A percentile compares a stretch with the other conserved stretches of the same genome.
Evolutionary conservation across 2,888 invertebrate species (phyloP).

Genomic region (Ceriagrion tenellum): DNA sequence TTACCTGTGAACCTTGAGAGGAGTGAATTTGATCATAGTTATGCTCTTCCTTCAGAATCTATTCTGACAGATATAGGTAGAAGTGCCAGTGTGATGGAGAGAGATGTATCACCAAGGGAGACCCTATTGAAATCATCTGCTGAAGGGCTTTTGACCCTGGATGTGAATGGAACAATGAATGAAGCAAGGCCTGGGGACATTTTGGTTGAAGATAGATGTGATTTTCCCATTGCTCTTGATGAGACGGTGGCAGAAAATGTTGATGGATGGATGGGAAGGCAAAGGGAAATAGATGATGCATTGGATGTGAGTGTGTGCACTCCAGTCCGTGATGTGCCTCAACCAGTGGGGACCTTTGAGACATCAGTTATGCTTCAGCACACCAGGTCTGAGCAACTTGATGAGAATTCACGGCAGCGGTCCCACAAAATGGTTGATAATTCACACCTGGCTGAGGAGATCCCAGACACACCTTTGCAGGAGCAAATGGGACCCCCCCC

Average conservation of each 20-base stretch:
- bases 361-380: constrained; percentile 26
- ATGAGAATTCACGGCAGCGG: neutral
- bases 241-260: neutral
- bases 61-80: neutral
- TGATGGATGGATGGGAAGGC: constrained; percentile 20
- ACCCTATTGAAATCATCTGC: constrained; percentile 38
- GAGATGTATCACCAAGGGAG: neutral
- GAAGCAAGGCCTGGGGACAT: neutral
- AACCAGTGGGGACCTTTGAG: neutral
- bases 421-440: neutral
- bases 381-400: neutral
- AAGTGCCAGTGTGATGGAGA: neutral
- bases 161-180: neutral
- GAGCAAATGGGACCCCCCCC: neutral
- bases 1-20: constrained; percentile 22
- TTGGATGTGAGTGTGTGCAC: neutral
- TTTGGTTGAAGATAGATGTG: neutral
- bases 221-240: neutral
- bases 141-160: constrained; percentile 35
- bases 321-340: neutral
- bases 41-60: neutral
- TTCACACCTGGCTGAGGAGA: neutral
- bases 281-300: neutral
- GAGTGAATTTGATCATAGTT: constrained; percentile 9
- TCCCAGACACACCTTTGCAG: neutral